phyloP scores from a whole-genome alignment of 2,888 invertebrate species.

The Imbricaverruca yamaguchii region DNA sequence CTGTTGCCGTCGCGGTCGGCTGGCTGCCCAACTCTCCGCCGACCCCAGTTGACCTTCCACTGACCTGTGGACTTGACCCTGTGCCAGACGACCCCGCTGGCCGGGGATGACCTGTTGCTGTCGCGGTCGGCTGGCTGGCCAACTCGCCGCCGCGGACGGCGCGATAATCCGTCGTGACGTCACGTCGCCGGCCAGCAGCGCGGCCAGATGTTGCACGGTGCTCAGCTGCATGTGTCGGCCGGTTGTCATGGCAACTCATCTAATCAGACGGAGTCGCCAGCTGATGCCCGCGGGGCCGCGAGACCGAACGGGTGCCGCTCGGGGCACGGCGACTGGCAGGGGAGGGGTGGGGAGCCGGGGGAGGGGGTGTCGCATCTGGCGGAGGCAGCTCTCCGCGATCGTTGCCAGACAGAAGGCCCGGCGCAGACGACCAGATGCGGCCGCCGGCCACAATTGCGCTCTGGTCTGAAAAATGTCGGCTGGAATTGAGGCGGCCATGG shows the following conservation, averaged over 20 bases:
- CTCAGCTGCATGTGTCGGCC: conserved; percentile 7
- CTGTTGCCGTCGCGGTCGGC: background rate
- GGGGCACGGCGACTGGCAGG: background rate
- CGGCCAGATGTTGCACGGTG: conserved; percentile 15
- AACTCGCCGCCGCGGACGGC: background rate
- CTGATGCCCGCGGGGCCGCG: background rate
- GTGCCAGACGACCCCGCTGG: background rate
- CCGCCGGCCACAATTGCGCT: background rate
- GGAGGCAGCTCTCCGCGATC: background rate
- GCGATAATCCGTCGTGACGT: conserved; percentile 4
- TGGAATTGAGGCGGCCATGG: background rate
- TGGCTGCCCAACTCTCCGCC: background rate
- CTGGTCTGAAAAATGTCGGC: background rate
- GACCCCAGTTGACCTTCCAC: too few relatives aligned
- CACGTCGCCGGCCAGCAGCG: background rate
- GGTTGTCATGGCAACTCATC: conserved; percentile 19
- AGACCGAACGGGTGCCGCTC: background rate
- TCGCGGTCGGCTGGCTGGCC: background rate
- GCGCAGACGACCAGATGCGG: conserved; percentile 5
- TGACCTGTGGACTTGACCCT: background rate
- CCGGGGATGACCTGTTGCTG: background rate
- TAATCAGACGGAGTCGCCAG: conserved; percentile 14
- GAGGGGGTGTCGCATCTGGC: background rate
- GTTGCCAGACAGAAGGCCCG: background rate
- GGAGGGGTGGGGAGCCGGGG: background rate